Evolutionary conservation across 2,888 invertebrate genomes (phyloP), one percentile per base, ranked within the genome.

Genomic region (Metopia argyrocephala): DNA sequence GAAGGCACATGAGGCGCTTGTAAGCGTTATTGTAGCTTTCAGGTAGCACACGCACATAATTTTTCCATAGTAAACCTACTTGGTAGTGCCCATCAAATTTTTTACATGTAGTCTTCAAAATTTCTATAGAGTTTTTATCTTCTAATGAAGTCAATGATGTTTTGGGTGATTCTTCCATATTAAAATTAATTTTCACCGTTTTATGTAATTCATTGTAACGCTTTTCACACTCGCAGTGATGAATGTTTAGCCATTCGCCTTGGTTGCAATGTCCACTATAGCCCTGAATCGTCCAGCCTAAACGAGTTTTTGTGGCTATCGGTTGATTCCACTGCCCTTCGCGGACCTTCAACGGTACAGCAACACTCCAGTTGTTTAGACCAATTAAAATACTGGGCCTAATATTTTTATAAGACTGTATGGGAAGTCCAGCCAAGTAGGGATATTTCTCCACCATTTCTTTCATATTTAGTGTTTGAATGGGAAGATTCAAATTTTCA

Each of bases 151-250:
- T 9, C n/a, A 59, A 15, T 6, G 73, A 57, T 15, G 15, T 57
- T 4, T 21, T 23, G 20, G 21, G 25, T 20, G 75, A 21, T 20
- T 74, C 50, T 66, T 74, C 59, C 21, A 75, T 18, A 21, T 52
- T 75, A 31, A 75, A 75, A 31, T 61, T 31, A 9, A 7, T 9
- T n/a, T n/a, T 75, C 0, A 68, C 27, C 50, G 68, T 50, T 61
- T 75, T 46, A 54, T 68, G 66, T n/a, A 68, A 21, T 25, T 59
- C 52, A 3, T 68, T 23, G n/a, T 68, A 68, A 21, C 25, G 12
- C n/a, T 31, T 66, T 61, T 61, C 45, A 23, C 75, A 75, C 2
- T 68, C 21, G 45, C 59, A 74, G 28, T 21, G n/a, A 18, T 65
- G 38, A 18, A 66, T 61, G 25, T 74, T 74, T 23, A 65, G 31